Conservation (phyloP, 1,140 invertebrate genomes). For the Eriosoma lanigerum region DNA sequence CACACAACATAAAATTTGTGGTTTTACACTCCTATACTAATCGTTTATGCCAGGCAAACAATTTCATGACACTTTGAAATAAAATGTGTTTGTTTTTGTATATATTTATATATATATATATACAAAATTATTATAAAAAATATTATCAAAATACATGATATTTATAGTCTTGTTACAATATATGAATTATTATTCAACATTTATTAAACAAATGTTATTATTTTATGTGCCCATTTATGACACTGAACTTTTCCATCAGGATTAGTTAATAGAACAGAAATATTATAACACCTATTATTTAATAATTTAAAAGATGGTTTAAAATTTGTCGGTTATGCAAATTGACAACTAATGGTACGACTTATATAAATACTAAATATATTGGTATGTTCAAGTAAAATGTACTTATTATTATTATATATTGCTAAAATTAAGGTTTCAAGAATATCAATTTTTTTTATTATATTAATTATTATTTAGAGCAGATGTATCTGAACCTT, state of each 20-base stretch:
- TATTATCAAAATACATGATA: background rate
- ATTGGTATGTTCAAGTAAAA: background rate
- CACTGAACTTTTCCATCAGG: background rate
- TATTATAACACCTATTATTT: background rate
- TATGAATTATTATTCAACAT: slow-evolving; percentile 30
- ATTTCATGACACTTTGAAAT: background rate
- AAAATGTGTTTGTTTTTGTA: slow-evolving; percentile 9
- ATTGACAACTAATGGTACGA: slow-evolving; percentile 25
- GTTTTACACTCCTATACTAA: background rate
- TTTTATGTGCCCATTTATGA: slow-evolving; percentile 51
- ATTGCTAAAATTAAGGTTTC: background rate
- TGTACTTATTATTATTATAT: background rate
- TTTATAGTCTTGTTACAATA: slow-evolving; percentile 40
- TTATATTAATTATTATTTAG: background rate
- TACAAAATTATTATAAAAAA: background rate
- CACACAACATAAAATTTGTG: slow-evolving; percentile 39
- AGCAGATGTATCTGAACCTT: no score
- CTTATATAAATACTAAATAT: background rate
- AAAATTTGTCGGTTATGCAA: slow-evolving; percentile 41
- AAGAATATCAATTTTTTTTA: background rate
- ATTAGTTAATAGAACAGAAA: background rate
- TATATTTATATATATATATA: background rate
- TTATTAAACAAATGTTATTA: slow-evolving; percentile 35
- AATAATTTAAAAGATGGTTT: background rate
- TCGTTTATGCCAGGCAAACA: slow-evolving; percentile 4